These are phyloP conservation scores for Callopanchax toddi DNA, from an alignment of 2,113 vertebrate species.

Conservation along the genomic window DNA sequence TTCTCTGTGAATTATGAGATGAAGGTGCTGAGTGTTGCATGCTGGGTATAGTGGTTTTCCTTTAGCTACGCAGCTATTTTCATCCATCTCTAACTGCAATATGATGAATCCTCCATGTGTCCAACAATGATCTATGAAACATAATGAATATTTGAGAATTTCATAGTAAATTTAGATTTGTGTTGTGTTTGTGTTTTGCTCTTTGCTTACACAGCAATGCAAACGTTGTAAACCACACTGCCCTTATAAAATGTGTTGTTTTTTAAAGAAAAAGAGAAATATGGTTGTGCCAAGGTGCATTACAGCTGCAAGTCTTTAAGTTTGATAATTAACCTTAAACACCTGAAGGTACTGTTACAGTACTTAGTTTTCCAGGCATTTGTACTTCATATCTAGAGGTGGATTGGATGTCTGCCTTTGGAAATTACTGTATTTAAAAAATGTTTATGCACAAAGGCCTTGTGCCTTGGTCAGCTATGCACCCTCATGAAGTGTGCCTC, in stretches of 20 bases:
- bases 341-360: constrained; percentile 43
- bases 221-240: constrained; percentile 67
- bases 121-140: constrained; percentile 28
- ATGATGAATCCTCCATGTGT: constrained; percentile 49
- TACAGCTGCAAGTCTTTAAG: constrained; percentile 64
- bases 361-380: constrained; percentile 54
- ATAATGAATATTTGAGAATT: constrained; percentile 53
- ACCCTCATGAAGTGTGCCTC: constrained; percentile 71
- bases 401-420: constrained; percentile 53
- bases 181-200: constrained; percentile 58
- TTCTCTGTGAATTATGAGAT: constrained; percentile 59
- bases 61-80: constrained; percentile 19
- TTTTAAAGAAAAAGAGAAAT: constrained; percentile 18
- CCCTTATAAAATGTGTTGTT: constrained; percentile 45
- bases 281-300: constrained; percentile 73
- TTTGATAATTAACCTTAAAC: constrained; percentile 42
- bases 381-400: constrained; percentile 60
- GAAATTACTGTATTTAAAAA: constrained; percentile 62
- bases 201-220: constrained; percentile 55
- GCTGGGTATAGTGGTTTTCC: constrained; percentile 47
- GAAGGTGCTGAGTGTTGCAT: constrained; percentile 72
- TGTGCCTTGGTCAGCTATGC: constrained; percentile 73
- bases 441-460: constrained; percentile 70
- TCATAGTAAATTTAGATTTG: constrained; percentile 54
- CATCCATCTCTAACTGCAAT: constrained; percentile 42